A percentile compares a stretch with the other conserved stretches of the same genome.
phyloP scores from a whole-genome alignment of 2,113 vertebrate genomes.

The Pygoscelis adeliae region DNA sequence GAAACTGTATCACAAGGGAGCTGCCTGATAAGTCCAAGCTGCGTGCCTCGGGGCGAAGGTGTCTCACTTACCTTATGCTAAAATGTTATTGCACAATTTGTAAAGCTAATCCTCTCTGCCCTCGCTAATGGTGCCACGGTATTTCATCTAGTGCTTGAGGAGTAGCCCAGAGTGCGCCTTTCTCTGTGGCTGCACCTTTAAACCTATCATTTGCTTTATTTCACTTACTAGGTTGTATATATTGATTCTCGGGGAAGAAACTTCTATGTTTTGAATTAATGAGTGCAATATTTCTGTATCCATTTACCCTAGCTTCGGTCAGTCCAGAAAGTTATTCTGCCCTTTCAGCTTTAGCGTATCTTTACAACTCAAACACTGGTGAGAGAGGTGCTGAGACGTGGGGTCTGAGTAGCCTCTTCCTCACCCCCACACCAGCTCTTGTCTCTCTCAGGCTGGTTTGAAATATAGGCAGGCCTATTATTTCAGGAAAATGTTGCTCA shows the following conservation, averaged over 20 bases:
- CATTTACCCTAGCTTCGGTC: accelerated
- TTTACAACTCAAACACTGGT: background rate
- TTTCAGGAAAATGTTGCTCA: background rate
- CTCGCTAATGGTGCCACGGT: accelerated
- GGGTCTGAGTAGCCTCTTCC: background rate
- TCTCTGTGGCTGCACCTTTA: background rate
- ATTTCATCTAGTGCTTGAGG: background rate
- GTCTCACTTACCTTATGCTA: background rate
- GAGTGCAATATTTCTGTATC: background rate
- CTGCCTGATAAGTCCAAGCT: background rate
- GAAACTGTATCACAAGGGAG: background rate
- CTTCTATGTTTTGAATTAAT: background rate
- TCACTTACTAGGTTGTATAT: background rate
- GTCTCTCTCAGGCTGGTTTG: background rate
- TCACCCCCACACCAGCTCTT: background rate
- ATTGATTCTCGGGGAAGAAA: background rate
- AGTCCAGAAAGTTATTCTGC: background rate
- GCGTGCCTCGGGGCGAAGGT: background rate
- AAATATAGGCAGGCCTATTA: background rate
- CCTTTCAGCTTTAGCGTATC: background rate
- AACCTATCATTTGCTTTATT: background rate
- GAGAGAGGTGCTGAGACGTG: background rate
- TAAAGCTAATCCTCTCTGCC: background rate
- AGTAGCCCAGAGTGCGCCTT: background rate
- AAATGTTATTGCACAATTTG: background rate